Conservation (phyloP, 2,113 vertebrate species). For the Picathartes gymnocephalus region DNA sequence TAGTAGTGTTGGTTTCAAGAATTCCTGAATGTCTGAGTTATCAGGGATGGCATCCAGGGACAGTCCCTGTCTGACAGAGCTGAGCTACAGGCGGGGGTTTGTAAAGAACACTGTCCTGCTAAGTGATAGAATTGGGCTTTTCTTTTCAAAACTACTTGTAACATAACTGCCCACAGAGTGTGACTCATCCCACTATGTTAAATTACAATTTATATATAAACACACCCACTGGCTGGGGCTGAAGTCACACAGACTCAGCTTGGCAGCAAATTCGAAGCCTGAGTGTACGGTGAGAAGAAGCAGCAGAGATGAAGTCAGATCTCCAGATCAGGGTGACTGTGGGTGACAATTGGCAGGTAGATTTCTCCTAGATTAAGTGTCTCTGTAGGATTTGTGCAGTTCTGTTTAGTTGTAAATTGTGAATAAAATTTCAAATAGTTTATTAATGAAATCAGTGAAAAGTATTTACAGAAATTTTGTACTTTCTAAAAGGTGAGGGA, state of each 20-base stretch:
- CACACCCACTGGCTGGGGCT: not conserved
- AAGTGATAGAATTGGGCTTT: not conserved
- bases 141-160: not conserved
- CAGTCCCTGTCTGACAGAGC: not conserved
- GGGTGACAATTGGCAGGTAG: not conserved
- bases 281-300: not conserved
- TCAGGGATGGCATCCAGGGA: not conserved
- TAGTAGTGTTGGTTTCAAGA: slow-evolving; percentile 32
- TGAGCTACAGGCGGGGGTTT: not conserved
- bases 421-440: not conserved
- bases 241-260: not conserved
- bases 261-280: not conserved
- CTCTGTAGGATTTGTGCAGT: not conserved
- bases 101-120: not conserved
- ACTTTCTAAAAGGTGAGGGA: not conserved
- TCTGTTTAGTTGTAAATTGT: not conserved
- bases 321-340: not conserved
- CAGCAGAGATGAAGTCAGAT: not conserved
- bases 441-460: not conserved
- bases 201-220: not conserved
- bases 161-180: not conserved
- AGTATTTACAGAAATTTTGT: not conserved
- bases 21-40: not conserved
- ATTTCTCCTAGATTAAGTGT: not conserved
- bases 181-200: not conserved